These are phyloP conservation scores for Julus scanicus DNA, from an alignment of 2,888 invertebrate species.

Conservation along the genomic window DNA sequence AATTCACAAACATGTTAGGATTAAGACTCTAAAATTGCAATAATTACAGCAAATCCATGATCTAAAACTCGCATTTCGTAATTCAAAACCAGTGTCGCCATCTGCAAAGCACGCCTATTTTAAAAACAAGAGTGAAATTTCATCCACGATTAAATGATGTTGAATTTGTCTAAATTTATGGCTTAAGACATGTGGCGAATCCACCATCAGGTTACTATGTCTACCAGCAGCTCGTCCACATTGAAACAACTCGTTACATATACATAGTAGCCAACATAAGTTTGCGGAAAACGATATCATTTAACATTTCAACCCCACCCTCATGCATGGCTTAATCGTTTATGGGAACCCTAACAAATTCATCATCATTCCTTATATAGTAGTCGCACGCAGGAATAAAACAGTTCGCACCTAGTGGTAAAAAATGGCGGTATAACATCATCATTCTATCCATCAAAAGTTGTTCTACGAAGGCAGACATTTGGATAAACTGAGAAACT, in stretches of 20 bases:
- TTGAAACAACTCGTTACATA: not conserved
- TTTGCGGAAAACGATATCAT: not conserved
- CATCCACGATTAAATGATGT: not conserved
- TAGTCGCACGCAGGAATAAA: not conserved
- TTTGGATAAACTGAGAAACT: too few relatives aligned
- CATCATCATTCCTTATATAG: not conserved
- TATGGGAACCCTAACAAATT: not conserved
- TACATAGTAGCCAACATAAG: slow-evolving; percentile 5
- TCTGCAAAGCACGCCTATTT: too few relatives aligned
- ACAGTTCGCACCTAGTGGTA: not conserved
- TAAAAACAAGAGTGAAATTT: not conserved
- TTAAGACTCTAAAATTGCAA: too few relatives aligned
- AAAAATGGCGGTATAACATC: not conserved
- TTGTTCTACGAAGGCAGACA: too few relatives aligned
- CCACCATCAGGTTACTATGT: not conserved
- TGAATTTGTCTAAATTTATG: slow-evolving; percentile 5
- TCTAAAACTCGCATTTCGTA: too few relatives aligned
- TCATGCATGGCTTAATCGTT: not conserved
- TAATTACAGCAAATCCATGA: too few relatives aligned
- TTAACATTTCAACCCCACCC: not conserved
- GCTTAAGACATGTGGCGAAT: not conserved
- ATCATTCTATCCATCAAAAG: not conserved
- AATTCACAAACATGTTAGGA: too few relatives aligned
- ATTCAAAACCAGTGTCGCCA: too few relatives aligned
- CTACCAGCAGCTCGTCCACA: not conserved